A percentile compares a stretch with the other conserved stretches of the same genome.
Evolutionary conservation across 1,140 invertebrate species (phyloP).

Genomic region (Ceratitis capitata): DNA sequence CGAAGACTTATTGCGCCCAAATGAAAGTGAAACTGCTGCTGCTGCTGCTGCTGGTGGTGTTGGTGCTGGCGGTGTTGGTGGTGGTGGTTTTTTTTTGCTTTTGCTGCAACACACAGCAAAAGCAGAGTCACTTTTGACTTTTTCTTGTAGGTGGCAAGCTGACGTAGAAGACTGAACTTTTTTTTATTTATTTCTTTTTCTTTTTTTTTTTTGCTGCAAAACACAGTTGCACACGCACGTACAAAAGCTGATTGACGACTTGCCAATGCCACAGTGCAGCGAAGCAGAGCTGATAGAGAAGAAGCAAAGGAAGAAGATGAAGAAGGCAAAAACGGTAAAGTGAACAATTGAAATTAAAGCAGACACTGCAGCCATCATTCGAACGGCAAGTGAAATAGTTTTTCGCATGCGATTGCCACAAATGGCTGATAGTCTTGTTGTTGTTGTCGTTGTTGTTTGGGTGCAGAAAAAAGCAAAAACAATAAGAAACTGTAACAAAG

Average conservation of each 20-base stretch:
- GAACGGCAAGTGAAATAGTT: not conserved
- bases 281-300: too few species aligned
- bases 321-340: not conserved
- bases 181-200: too few species aligned
- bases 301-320: not conserved
- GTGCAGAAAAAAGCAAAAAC: not conserved
- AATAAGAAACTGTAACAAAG: not conserved
- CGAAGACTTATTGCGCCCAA: not conserved
- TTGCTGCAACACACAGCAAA: not conserved
- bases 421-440: not conserved
- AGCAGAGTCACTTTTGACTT: not conserved
- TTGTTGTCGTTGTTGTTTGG: not conserved
- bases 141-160: not conserved
- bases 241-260: constrained; percentile 8
- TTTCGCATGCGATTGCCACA: not conserved
- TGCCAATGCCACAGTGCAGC: not conserved
- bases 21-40: not conserved
- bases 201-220: too few species aligned
- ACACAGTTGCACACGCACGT: not conserved
- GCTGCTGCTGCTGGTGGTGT: not conserved
- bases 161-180: not conserved
- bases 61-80: not conserved
- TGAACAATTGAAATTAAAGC: not conserved
- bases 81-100: too few species aligned
- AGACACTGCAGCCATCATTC: not conserved